A percentile compares a stretch with the other conserved stretches of the same genome.
Evolutionary conservation across 2,888 invertebrate species (phyloP).

Genomic region (Tuta absoluta): DNA sequence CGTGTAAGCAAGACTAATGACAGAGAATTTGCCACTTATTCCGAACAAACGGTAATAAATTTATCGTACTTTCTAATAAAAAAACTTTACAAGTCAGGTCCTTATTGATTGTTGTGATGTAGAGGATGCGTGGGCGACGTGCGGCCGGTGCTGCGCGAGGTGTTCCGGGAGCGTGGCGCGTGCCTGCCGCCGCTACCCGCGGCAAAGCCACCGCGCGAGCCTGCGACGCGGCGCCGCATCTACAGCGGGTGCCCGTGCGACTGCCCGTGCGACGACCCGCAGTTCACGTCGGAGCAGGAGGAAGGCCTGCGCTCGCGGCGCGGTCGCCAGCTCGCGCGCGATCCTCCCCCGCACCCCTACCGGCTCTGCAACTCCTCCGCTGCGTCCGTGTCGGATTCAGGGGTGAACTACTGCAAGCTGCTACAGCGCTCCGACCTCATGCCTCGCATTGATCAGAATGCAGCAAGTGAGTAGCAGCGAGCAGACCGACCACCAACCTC

Average conservation of each 20-base stretch:
- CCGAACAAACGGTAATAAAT: slow-evolving; percentile 34
- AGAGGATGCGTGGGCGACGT: slow-evolving; percentile 54
- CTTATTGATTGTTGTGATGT: slow-evolving; percentile 33
- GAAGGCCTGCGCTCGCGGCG: slow-evolving; percentile 49
- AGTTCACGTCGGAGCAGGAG: slow-evolving; percentile 37
- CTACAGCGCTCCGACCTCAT: slow-evolving; percentile 50
- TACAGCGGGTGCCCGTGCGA: slow-evolving; percentile 8
- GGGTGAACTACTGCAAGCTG: slow-evolving; percentile 34
- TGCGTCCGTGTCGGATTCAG: not conserved
- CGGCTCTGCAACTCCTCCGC: slow-evolving; percentile 36
- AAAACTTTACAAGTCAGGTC: not conserved
- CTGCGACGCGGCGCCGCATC: not conserved
- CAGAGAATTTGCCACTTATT: slow-evolving; percentile 37
- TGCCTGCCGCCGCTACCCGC: slow-evolving; percentile 47
- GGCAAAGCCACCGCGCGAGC: not conserved
- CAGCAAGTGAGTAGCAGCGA: slow-evolving; percentile 39
- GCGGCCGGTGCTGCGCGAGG: slow-evolving; percentile 53
- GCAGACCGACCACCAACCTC: not conserved
- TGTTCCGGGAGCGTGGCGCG: slow-evolving; percentile 53
- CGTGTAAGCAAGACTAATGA: slow-evolving; percentile 16
- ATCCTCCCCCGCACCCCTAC: slow-evolving; percentile 52
- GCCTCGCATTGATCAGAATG: slow-evolving; percentile 47
- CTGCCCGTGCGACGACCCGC: slow-evolving; percentile 3
- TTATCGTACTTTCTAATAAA: not conserved
- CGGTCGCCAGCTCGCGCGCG: slow-evolving; percentile 47